Evolutionary conservation across 2,888 invertebrate genomes (phyloP).

Genomic region (Stegana nigrithorax): DNA sequence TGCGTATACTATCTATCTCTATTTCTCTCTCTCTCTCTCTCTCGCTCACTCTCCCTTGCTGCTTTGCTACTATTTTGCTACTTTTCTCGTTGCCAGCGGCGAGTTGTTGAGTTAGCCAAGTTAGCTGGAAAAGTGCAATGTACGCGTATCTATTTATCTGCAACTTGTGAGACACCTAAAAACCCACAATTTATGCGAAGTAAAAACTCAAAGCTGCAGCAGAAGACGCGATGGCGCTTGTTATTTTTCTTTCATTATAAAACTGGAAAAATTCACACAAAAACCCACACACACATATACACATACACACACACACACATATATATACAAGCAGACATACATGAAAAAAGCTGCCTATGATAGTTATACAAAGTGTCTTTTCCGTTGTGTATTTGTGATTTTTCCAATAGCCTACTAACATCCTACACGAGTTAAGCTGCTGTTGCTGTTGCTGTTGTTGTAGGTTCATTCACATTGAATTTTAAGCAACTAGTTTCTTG

Average conservation of each 20-base stretch:
- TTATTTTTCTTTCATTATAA: constrained; percentile 20
- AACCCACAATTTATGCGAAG: constrained; percentile 55
- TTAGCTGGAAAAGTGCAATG: constrained; percentile 3
- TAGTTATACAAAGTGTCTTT: too few species aligned
- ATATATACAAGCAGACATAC: constrained; percentile 17
- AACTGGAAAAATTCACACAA: constrained; percentile 60
- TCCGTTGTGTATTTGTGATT: constrained; percentile 55
- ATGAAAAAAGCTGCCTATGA: too few species aligned
- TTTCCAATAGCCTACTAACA: constrained; percentile 66
- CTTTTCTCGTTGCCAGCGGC: neutral
- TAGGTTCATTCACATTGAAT: constrained; percentile 16
- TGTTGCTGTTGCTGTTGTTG: constrained; percentile 20
- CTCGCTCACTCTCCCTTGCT: too few species aligned
- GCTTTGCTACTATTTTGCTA: too few species aligned
- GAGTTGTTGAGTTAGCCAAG: neutral
- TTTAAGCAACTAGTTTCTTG: constrained; percentile 38
- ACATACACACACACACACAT: constrained; percentile 29
- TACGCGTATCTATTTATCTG: constrained; percentile 38
- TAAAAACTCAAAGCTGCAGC: constrained; percentile 26
- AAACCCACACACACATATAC: neutral
- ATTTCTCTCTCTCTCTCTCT: too few species aligned
- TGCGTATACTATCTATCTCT: too few species aligned
- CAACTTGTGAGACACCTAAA: constrained; percentile 50
- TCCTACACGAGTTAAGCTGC: constrained; percentile 57
- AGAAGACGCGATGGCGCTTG: constrained; percentile 12